phyloP scores from a whole-genome alignment of 2,888 invertebrate genomes.

The Artemia sinica region DNA sequence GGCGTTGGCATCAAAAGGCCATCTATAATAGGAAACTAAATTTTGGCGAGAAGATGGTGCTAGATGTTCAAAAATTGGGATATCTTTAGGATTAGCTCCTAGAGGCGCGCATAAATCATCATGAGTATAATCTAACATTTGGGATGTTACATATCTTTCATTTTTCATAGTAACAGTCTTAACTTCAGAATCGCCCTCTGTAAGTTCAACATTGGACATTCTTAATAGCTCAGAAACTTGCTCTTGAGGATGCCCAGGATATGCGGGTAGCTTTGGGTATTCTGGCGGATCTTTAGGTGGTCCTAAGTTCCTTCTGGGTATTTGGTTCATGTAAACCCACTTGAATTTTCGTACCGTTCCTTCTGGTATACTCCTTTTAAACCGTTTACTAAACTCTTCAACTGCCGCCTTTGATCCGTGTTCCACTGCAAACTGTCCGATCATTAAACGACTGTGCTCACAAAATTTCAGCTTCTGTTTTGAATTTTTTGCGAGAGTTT shows the following conservation, averaged over 20 bases:
- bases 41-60: no score
- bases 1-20: no score
- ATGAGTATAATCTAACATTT: no score
- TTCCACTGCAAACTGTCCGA: neutral
- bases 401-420: neutral
- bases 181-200: no score
- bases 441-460: neutral
- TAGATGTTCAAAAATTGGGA: no score
- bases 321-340: neutral
- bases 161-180: no score
- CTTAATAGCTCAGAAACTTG: neutral
- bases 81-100: no score
- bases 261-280: slow-evolving; percentile 3
- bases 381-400: neutral
- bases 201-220: no score
- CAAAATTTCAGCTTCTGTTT: neutral
- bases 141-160: no score
- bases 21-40: no score
- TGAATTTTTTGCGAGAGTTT: neutral
- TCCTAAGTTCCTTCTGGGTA: neutral
- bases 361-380: neutral
- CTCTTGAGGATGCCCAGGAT: neutral
- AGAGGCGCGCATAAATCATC: no score
- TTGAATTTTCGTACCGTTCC: slow-evolving; percentile 1
- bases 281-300: neutral